Conservation (phyloP, 2,888 invertebrate species). For the Allophyes oxyacanthae region DNA sequence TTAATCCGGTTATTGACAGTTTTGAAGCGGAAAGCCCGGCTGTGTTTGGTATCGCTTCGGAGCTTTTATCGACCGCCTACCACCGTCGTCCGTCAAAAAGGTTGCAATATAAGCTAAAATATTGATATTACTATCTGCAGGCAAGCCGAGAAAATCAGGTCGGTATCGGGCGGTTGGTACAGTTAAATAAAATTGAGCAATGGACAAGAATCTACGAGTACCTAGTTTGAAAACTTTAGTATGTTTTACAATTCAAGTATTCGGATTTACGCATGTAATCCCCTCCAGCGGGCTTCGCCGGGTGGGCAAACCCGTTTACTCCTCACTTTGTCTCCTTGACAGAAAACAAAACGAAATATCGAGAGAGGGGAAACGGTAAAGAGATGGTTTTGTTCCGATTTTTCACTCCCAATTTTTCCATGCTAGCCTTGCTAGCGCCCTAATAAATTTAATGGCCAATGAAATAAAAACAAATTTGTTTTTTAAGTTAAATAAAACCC, state of each 20-base stretch:
- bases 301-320: too few relatives aligned
- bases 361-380: too few relatives aligned
- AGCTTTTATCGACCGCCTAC: not conserved
- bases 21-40: slow-evolving; percentile 22
- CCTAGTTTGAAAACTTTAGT: slow-evolving; percentile 21
- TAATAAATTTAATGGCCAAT: too few relatives aligned
- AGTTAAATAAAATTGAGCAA: slow-evolving; percentile 9
- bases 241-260: slow-evolving; percentile 12
- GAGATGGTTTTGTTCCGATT: too few relatives aligned
- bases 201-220: slow-evolving; percentile 8
- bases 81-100: not conserved
- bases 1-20: slow-evolving; percentile 38
- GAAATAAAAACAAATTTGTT: too few relatives aligned
- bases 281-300: too few relatives aligned
- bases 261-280: slow-evolving; percentile 16
- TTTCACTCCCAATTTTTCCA: too few relatives aligned
- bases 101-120: slow-evolving; percentile 1
- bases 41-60: not conserved
- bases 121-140: not conserved
- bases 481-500: too few relatives aligned
- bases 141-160: slow-evolving; percentile 7
- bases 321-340: too few relatives aligned
- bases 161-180: not conserved
- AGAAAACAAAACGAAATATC: too few relatives aligned
- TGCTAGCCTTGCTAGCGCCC: too few relatives aligned